Evolutionary conservation across 1,140 invertebrate species (phyloP).

Genomic region (Magallana ariakensis): DNA sequence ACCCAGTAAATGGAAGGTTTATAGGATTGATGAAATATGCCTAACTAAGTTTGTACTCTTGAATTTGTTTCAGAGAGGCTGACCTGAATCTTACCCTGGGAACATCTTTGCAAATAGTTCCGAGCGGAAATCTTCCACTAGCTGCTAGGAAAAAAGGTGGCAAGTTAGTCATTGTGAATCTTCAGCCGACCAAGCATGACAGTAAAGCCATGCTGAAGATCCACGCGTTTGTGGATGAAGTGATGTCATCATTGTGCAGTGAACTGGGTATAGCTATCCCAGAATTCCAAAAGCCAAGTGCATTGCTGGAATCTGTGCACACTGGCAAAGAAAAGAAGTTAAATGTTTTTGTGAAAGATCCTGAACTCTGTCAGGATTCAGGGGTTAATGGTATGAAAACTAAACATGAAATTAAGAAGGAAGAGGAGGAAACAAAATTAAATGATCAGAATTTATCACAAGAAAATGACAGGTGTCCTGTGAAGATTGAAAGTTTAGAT

Average conservation of each 20-base stretch:
- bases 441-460: not conserved
- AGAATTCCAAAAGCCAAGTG: slow-evolving; percentile 60
- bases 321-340: slow-evolving; percentile 61
- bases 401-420: slow-evolving; percentile 8
- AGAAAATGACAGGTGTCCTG: not conserved
- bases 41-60: not conserved
- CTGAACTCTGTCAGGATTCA: slow-evolving; percentile 30
- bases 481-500: not conserved
- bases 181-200: slow-evolving; percentile 98
- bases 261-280: slow-evolving; percentile 69
- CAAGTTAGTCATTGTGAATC: slow-evolving; percentile 95
- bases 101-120: slow-evolving; percentile 97
- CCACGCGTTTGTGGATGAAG: slow-evolving; percentile 92
- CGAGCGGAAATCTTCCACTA: slow-evolving; percentile 96
- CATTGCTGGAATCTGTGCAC: slow-evolving; percentile 67
- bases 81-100: slow-evolving; percentile 96
- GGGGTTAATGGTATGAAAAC: not conserved
- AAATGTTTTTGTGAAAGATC: slow-evolving; percentile 59
- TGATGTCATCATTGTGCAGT: slow-evolving; percentile 86
- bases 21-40: too few species aligned
- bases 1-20: too few species aligned
- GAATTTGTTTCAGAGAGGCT: slow-evolving; percentile 84
- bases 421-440: not conserved
- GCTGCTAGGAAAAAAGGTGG: slow-evolving; percentile 92
- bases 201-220: slow-evolving; percentile 94